Evolutionary conservation across 2,888 invertebrate genomes (phyloP).

Genomic region (Metacarcinus magister): DNA sequence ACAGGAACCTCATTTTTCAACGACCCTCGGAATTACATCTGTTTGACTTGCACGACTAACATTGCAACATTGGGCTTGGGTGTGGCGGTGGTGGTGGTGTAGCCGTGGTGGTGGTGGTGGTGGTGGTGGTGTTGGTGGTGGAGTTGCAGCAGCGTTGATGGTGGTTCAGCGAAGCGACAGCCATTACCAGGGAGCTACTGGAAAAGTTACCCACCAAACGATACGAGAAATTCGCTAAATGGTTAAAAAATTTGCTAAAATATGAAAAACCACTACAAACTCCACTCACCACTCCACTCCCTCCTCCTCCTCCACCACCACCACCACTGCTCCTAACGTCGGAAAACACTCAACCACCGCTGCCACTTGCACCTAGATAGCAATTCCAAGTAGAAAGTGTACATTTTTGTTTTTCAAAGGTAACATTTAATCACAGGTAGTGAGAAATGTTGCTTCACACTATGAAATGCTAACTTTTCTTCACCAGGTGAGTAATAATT

Average conservation of each 20-base stretch:
- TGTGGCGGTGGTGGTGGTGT: not conserved
- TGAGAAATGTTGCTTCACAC: not conserved
- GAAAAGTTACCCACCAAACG: conserved; percentile 3
- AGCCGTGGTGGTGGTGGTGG: not conserved
- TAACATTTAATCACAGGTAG: not conserved
- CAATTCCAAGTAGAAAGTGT: not conserved
- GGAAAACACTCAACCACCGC: not conserved
- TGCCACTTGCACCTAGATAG: not conserved
- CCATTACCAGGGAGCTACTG: conserved; percentile 19
- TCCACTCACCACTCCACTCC: not conserved
- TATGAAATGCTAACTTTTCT: not conserved
- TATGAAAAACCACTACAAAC: conserved; percentile 19
- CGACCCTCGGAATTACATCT: not conserved
- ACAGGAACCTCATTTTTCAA: not conserved
- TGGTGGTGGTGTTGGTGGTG: not conserved
- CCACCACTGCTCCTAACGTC: not conserved
- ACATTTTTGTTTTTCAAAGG: not conserved
- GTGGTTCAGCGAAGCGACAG: conserved; percentile 4
- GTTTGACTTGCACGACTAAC: not conserved
- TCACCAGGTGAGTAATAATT: not conserved
- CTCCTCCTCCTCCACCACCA: no score
- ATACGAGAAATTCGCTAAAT: conserved; percentile 45
- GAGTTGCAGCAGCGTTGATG: not conserved
- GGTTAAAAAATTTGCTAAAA: not conserved
- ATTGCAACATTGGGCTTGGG: not conserved